Conservation (phyloP, 2,797 vertebrate genomes). For the Anolis apletophallus region DNA sequence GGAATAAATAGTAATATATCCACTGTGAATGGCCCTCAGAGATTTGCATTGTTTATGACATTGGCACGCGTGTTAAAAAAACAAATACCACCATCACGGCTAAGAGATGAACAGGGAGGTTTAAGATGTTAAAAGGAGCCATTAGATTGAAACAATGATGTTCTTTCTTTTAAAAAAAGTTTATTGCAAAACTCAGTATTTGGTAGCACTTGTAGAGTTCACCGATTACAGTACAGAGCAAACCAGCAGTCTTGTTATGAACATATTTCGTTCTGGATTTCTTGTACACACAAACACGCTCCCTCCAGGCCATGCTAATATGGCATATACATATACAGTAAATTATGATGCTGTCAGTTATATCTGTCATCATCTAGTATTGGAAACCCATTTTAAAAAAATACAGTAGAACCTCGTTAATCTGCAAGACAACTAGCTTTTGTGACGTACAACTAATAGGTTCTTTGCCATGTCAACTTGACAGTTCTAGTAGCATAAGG, state of each 20-base stretch:
- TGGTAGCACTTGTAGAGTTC: constrained; percentile 77
- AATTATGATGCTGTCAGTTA: constrained; percentile 69
- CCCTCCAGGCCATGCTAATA: constrained; percentile 66
- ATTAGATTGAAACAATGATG: not conserved
- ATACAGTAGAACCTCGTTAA: constrained; percentile 69
- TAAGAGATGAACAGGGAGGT: not conserved
- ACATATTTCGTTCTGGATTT: constrained; percentile 59
- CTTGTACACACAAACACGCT: constrained; percentile 61
- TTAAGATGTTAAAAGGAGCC: not conserved
- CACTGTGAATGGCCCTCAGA: fast-evolving
- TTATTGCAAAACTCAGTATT: constrained; percentile 81
- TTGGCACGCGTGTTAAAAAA: not conserved
- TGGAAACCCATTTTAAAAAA: constrained; percentile 69
- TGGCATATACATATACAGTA: constrained; percentile 66
- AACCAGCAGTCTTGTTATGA: constrained; percentile 57
- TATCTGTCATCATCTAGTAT: constrained; percentile 61
- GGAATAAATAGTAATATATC: fast-evolving
- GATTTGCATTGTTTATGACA: fast-evolving
- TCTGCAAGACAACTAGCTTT: constrained; percentile 66
- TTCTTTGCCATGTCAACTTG: constrained; percentile 55
- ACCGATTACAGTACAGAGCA: constrained; percentile 67
- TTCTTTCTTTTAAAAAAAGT: constrained; percentile 48
- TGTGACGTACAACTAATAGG: constrained; percentile 56
- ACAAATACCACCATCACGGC: not conserved
- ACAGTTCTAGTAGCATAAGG: constrained; percentile 67